phyloP scores from a whole-genome alignment of 2,113 vertebrate species.

The Perca fluviatilis region DNA sequence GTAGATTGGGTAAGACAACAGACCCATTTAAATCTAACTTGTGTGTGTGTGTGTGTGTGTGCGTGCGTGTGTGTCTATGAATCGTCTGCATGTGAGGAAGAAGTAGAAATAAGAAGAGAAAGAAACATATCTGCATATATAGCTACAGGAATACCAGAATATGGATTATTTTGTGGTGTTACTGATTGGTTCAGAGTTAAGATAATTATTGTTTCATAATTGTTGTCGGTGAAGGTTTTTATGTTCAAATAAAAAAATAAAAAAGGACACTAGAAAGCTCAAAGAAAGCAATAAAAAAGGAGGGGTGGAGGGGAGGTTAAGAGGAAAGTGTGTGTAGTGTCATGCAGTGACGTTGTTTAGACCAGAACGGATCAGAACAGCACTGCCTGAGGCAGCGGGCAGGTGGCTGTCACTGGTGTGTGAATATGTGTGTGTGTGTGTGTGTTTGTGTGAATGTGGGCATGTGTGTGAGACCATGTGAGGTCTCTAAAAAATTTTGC shows the following conservation, averaged over 20 bases:
- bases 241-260: not conserved
- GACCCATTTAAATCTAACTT: constrained; percentile 46
- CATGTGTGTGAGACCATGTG: constrained; percentile 29
- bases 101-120: not conserved
- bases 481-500: constrained; percentile 7
- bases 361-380: constrained; percentile 75
- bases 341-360: constrained; percentile 72
- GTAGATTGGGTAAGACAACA: constrained; percentile 57
- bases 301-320: constrained; percentile 19
- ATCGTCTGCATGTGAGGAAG: not conserved
- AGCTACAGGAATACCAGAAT: not conserved
- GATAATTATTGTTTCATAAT: not conserved
- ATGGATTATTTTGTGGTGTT: not conserved
- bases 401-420: constrained; percentile 80
- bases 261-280: not conserved
- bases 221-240: not conserved
- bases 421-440: constrained; percentile 57
- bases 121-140: not conserved
- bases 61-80: not conserved
- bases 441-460: constrained; percentile 19
- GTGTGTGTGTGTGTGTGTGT: constrained; percentile 9
- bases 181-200: not conserved
- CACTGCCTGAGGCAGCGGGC: constrained; percentile 75
- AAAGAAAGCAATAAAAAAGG: constrained; percentile 10
- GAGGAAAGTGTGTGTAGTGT: constrained; percentile 54